Base-by-base conservation (phyloP, 2,888 invertebrate species). In the Schrankia costaestrigalis region DNA sequence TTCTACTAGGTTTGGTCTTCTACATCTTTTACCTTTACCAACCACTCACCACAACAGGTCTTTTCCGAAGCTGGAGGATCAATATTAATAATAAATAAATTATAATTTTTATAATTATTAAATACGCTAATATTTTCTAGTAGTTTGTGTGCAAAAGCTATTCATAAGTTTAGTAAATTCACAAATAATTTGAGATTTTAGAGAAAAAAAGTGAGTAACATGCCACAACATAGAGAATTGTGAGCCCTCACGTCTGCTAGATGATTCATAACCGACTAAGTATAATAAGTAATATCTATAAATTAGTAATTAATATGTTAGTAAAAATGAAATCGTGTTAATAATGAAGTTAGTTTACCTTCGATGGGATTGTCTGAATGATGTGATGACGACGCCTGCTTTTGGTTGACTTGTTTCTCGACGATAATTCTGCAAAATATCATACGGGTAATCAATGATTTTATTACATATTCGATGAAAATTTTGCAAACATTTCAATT, bases 341-440 rank as follows among this genome's bases (percentile, higher is more conserved):
- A n/a, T n/a, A n/a, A n/a, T n/a, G n/a, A n/a, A n/a, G n/a, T n/a
- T n/a, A n/a, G n/a, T n/a, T 69, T 82, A 96, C 95, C 97, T 93
- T 73, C 97, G 83, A 63, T 96, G 95, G 8, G 96, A 95, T 69
- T 95, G 94, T 29, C 96, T 87, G 61, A 94, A 96, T 2, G 96
- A 96, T 1, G 97, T 97, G 35, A 97, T 95, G 31, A 97, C 96
- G 4, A 96, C 96, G 0, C 97, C 97, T 1, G 95, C 95, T 76
- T 94, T 94, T 48, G 88, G 83, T 47, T 88, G 88, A 19, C 76
- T 77, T 8, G 85, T 82, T 52, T 89, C 89, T 0, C 89, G 79
- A 3, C 89, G 84, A 38, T 85, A 89, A 25, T 79, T 87, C 88
- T 89, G 54, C 30, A 70, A 60, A 33, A n/a, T n/a, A n/a, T n/a